Conservation (phyloP, 1,140 invertebrate genomes). For the Oryzaephilus surinamensis region DNA sequence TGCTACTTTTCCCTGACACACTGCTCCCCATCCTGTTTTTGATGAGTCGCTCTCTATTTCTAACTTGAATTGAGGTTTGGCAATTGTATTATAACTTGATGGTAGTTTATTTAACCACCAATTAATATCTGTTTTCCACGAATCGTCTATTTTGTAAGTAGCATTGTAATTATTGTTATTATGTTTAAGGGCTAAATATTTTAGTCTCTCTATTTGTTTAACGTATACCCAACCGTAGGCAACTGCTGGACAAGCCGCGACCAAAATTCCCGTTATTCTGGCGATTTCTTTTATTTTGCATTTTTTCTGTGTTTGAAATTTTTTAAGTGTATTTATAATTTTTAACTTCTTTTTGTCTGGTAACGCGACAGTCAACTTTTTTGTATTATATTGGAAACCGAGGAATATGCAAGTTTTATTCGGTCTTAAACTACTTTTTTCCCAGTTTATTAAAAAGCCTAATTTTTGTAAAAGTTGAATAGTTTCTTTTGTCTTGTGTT, state of each 20-base stretch:
- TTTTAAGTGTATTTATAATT: not conserved
- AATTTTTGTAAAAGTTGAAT: no score
- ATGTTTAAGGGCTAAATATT: not conserved
- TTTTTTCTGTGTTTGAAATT: not conserved
- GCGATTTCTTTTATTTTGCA: not conserved
- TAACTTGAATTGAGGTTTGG: not conserved
- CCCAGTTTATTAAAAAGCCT: no score
- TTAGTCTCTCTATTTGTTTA: not conserved
- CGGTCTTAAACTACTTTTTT: no score
- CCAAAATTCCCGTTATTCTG: no score
- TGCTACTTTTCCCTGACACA: constrained; percentile 12
- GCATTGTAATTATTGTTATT: not conserved
- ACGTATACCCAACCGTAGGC: not conserved
- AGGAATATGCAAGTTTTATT: no score
- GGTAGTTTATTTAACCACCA: not conserved
- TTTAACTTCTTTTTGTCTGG: no score
- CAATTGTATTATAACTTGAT: not conserved
- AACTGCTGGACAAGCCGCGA: constrained; percentile 1
- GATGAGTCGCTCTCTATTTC: constrained; percentile 27
- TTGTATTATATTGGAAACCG: no score
- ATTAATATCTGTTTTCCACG: no score
- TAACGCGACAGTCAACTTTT: no score
- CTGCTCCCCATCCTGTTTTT: constrained; percentile 22
- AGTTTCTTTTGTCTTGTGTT: not conserved
- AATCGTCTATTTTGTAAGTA: no score